A percentile compares a stretch with the other conserved stretches of the same genome.
Conservation (phyloP, 2,888 invertebrate genomes). For the Melieria omissa region DNA sequence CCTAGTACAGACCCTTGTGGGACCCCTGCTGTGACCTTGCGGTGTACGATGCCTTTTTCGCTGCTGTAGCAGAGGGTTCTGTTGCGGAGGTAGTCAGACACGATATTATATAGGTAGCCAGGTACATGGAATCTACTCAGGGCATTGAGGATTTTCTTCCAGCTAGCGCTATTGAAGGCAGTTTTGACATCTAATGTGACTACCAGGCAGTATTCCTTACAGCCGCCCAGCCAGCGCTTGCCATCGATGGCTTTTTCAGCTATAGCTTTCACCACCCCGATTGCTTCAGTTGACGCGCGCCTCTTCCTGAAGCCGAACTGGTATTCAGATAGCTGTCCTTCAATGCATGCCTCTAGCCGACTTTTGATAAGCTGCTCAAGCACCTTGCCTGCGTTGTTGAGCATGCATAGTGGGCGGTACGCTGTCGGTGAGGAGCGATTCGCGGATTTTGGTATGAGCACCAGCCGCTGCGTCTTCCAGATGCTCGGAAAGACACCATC, state of each 20-base stretch:
- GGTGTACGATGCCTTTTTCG: too few species aligned
- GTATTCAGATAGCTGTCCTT: too few species aligned
- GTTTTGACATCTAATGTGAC: constrained; percentile 16
- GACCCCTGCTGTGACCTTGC: too few species aligned
- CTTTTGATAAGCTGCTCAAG: background rate
- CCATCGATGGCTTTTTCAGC: background rate
- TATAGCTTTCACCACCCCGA: background rate
- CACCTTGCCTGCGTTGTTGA: background rate
- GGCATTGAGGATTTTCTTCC: too few species aligned
- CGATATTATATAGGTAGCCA: too few species aligned
- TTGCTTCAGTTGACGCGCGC: too few species aligned
- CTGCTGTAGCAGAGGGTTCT: too few species aligned
- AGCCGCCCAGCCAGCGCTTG: background rate
- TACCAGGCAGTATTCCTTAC: constrained; percentile 9
- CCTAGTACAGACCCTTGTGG: too few species aligned
- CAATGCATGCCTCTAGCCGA: too few species aligned
- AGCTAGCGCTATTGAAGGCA: constrained; percentile 3
- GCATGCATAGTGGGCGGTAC: background rate
- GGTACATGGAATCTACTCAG: too few species aligned
- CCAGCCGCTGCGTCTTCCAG: background rate
- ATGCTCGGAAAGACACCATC: background rate
- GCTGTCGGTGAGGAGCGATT: background rate
- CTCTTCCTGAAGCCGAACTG: too few species aligned
- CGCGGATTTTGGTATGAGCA: background rate
- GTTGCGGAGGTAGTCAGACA: too few species aligned